phyloP scores from a whole-genome alignment of 2,888 invertebrate species.

The Hybos culiciformis region DNA sequence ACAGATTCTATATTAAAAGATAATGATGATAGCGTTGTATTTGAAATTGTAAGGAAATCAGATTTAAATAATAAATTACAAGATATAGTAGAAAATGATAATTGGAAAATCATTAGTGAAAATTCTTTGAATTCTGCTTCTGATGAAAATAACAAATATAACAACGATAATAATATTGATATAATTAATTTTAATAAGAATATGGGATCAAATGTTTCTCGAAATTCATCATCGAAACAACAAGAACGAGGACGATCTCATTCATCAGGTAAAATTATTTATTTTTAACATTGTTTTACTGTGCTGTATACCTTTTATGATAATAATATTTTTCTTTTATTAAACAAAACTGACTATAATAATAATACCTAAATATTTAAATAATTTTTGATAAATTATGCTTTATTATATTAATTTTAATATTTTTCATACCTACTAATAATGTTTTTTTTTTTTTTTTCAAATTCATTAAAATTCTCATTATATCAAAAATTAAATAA shows the following conservation, averaged over 20 bases:
- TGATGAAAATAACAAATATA: neutral
- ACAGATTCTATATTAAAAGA: constrained; percentile 2
- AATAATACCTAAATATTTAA: too few relatives aligned
- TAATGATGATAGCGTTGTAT: neutral
- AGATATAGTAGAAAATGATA: neutral
- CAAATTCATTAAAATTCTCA: too few relatives aligned
- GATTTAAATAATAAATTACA: neutral
- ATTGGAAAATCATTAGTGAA: neutral
- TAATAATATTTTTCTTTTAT: too few relatives aligned
- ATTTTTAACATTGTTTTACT: too few relatives aligned
- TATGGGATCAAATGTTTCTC: constrained; percentile 69
- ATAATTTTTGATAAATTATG: too few relatives aligned
- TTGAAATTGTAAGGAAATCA: neutral
- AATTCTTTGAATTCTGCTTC: neutral
- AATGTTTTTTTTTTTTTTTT: too few relatives aligned
- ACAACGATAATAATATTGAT: neutral
- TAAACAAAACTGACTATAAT: too few relatives aligned
- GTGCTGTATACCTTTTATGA: too few relatives aligned
- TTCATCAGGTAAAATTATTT: constrained; percentile 14
- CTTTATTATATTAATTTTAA: too few relatives aligned
- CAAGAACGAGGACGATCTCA: constrained; percentile 14
- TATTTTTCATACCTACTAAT: too few relatives aligned
- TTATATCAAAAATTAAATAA: too few relatives aligned
- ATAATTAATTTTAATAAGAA: constrained; percentile 19
- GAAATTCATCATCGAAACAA: constrained; percentile 43